Conservation (phyloP, 2,797 vertebrate species). For the Anguilla megastoma region DNA sequence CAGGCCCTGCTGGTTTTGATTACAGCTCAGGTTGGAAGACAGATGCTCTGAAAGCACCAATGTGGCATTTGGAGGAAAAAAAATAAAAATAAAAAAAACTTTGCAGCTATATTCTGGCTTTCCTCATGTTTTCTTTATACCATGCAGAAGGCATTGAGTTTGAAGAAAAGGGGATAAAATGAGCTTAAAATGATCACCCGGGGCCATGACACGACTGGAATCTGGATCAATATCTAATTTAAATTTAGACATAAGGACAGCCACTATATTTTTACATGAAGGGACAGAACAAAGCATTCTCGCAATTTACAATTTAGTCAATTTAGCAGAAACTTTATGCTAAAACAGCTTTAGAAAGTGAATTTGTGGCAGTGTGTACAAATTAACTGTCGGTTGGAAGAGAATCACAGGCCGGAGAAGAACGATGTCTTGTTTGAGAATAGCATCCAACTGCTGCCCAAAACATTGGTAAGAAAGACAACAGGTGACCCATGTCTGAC, state of each 20-base stretch:
- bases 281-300: not conserved
- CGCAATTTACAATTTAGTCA: too few relatives aligned
- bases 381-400: not conserved
- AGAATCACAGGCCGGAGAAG: not conserved
- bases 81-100: not conserved
- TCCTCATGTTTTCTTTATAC: not conserved
- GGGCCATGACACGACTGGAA: not conserved
- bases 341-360: too few relatives aligned
- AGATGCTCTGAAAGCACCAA: not conserved
- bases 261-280: not conserved
- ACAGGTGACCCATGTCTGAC: not conserved
- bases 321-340: too few relatives aligned
- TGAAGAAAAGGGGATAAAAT: not conserved
- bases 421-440: too few relatives aligned
- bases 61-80: not conserved
- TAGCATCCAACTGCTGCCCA: not conserved
- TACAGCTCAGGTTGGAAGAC: not conserved
- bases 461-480: not conserved
- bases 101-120: not conserved
- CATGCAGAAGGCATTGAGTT: not conserved
- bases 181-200: not conserved
- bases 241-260: not conserved
- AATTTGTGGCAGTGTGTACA: not conserved
- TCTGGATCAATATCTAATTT: not conserved
- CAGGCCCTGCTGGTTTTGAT: conserved; percentile 29